Evolutionary conservation across 1,140 invertebrate species (phyloP), one percentile per base, ranked within the genome.

Genomic region (Cydia strobilella): DNA sequence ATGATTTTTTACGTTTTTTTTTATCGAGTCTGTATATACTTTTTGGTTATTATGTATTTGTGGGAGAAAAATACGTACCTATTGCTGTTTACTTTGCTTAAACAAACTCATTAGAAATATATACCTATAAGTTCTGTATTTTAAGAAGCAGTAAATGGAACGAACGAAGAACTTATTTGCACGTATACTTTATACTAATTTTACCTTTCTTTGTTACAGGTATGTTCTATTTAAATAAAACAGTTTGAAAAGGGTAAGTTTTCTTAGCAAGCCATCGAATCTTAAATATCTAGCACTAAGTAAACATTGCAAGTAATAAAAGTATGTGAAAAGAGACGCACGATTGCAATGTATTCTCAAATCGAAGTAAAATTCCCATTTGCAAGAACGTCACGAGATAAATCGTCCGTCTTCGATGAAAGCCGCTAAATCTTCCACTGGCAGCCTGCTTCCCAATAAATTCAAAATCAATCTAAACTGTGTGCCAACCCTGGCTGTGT

Each of bases 391-490:
- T 39, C 31, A 15, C 31, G 31, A 69, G n/a, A 69, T 69, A 69
- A 69, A 69, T 69, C 65, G 65, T 69, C 65, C 65, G 9, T 69
- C 65, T 69, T 69, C 15, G 65, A 69, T 69, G 65, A 69, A 69
- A 69, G 65, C 65, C 31, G 31, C 65, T 69, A 69, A 35, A 69
- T 69, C 65, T 69, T 69, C 15, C 35, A 69, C 31, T 69, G 65
- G 65, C 65, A 69, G 63, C 10, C 65, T 35, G 65, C 65, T 69
- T 69, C 65, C 65, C 65, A 69, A 69, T 69, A 69, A 69, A 69
- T 69, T 69, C 35, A 69, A 39, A 69, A 69, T 69, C 31, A 69
- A 69, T 69, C 65, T 69, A 69, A 69, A 69, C 65, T 69, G 65
- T 69, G 65, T 69, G 65, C 65, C 65, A 69, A 69, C 65, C 65